Conservation (phyloP, 2,113 vertebrate genomes). For the Nycticorax nycticorax region DNA sequence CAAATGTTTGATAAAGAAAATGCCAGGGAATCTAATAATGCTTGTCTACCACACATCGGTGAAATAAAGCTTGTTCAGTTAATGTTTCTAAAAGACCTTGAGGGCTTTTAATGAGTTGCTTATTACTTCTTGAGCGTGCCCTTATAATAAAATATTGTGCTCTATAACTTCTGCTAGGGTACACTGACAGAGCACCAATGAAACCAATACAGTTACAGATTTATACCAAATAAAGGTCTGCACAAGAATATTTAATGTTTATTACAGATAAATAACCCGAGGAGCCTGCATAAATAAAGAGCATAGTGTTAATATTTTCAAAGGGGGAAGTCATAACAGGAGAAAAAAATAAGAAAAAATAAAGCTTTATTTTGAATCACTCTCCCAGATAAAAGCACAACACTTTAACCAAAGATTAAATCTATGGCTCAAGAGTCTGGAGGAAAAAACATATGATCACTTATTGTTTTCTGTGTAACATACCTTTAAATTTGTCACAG, state of each 20-base stretch:
- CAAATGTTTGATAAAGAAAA: neutral
- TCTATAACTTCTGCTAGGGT: neutral
- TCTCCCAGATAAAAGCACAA: neutral
- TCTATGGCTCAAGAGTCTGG: neutral
- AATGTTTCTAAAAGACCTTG: slow-evolving; percentile 1
- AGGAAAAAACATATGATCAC: neutral
- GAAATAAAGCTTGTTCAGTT: neutral
- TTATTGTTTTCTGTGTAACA: neutral
- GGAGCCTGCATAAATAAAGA: neutral
- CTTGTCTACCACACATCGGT: neutral
- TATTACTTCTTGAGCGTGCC: neutral
- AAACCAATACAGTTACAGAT: neutral
- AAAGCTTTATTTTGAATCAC: neutral
- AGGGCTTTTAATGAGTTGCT: neutral
- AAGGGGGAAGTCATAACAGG: neutral
- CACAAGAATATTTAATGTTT: neutral
- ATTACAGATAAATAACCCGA: neutral
- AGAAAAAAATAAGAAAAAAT: neutral
- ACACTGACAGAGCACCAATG: neutral
- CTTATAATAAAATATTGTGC: neutral
- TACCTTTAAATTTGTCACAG: neutral
- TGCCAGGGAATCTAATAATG: neutral
- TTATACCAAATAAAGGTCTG: neutral
- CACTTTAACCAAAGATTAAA: neutral
- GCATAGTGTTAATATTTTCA: neutral